Evolutionary conservation across 2,888 invertebrate genomes (phyloP), one percentile per base, ranked within the genome.

Genomic region (Leptopilina drosophilae): DNA sequence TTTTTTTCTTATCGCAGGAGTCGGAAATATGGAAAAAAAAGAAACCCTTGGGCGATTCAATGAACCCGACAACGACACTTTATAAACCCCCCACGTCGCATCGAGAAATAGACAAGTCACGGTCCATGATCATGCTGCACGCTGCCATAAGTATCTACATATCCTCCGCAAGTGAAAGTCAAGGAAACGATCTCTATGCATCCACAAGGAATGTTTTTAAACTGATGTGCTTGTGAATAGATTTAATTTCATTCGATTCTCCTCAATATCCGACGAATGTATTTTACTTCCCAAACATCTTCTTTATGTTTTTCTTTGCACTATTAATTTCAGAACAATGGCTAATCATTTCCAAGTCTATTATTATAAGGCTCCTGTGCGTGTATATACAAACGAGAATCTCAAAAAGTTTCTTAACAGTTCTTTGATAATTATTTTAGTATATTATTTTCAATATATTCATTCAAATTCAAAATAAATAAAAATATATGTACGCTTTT

Each of bases 91-190:
- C 77, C 83, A 80, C 81, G 82, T 83, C 77, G 81, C 81, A 81
- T 83, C 77, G 81, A 81, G 82, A 83, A 87, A 84, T 82, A 84
- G 84, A 81, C 85, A 83, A 87, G 87, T 88, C 89, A 88, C 85
- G 87, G 85, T 83, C 78, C 73, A 83, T 84, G 88, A 87, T 88
- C 86, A 86, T 83, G 86, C 80, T 78, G 78, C 78, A 80, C 79
- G 80, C 77, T 78, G 79, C 73, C 79, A 76, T 85, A 82, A 83
- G 78, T 84, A 82, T 81, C 80, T 76, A 83, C 84, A 82, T 80
- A 82, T 81, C 82, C 78, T 80, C 81, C 76, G 82, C 80, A 82
- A 85, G 85, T 87, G 87, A 87, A 87, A 87, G 85, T 86, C 86
- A 82, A 85, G 84, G 81, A 82, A 84, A 81, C 77, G 64, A 80